Conservation (phyloP, 2,797 vertebrate genomes). For the Lepidocolaptes lacrymiger region DNA sequence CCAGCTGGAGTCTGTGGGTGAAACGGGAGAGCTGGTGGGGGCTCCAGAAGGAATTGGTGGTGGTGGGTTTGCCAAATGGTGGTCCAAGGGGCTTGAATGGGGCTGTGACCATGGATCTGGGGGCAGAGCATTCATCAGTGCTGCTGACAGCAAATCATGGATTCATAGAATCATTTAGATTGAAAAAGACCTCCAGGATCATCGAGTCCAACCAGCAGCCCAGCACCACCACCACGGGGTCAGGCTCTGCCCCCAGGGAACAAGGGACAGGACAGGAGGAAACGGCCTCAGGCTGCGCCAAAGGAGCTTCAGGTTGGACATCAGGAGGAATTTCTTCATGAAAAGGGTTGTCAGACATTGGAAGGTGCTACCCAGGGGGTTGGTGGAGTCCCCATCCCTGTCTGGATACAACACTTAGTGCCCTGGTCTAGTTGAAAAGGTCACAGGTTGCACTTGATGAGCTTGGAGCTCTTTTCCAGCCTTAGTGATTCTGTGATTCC, state of each 20-base stretch:
- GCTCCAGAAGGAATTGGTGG: not conserved
- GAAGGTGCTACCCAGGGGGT: not conserved
- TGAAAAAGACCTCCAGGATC: not conserved
- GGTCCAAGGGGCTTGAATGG: rapidly evolving
- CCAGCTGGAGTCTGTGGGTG: not conserved
- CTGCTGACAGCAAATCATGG: rapidly evolving
- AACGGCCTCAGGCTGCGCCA: not conserved
- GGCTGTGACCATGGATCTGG: not conserved
- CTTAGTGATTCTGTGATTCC: not conserved
- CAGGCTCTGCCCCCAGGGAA: not conserved
- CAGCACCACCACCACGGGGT: not conserved
- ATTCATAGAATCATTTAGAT: rapidly evolving
- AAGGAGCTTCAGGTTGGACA: not conserved
- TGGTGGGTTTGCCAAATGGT: not conserved
- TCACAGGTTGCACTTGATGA: rapidly evolving
- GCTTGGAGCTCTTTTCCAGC: not conserved
- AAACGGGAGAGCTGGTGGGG: not conserved
- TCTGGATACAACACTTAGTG: rapidly evolving
- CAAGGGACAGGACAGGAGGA: not conserved
- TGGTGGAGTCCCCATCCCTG: not conserved
- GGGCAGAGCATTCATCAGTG: not conserved
- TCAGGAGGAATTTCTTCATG: not conserved
- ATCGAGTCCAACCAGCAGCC: not conserved
- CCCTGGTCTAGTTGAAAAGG: not conserved
- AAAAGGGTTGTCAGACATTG: not conserved